phyloP scores from a whole-genome alignment of 2,888 invertebrate genomes.

The Phyto melanocephala region DNA sequence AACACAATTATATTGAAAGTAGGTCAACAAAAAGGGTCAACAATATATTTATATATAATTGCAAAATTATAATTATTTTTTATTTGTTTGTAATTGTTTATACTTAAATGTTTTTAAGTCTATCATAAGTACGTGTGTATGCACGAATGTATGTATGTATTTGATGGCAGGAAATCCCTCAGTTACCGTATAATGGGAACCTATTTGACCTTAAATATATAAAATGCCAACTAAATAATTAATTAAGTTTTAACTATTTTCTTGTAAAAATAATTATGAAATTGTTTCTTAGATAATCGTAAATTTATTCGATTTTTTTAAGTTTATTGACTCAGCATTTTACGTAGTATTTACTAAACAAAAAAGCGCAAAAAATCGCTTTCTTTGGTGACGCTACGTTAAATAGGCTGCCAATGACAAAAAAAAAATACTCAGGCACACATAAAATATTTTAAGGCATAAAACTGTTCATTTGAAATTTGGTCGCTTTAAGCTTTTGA shows the following conservation, averaged over 20 bases:
- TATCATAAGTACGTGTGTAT: too few species aligned
- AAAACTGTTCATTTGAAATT: constrained; percentile 13
- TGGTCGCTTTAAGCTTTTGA: too few species aligned
- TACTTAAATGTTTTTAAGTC: not conserved
- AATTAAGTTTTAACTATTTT: not conserved
- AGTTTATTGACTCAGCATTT: constrained; percentile 55
- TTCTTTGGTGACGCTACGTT: constrained; percentile 54
- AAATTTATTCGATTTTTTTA: not conserved
- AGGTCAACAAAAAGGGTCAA: constrained; percentile 19
- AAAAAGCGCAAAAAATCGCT: constrained; percentile 16
- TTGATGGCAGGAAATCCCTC: constrained; percentile 34
- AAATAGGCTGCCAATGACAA: constrained; percentile 25
- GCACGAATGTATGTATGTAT: not conserved
- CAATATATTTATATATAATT: constrained; percentile 28
- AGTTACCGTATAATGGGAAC: not conserved
- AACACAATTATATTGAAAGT: constrained; percentile 18
- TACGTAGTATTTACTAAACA: not conserved
- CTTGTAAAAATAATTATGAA: constrained; percentile 21
- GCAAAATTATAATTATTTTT: constrained; percentile 16
- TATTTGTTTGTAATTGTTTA: not conserved
- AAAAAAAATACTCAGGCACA: not conserved
- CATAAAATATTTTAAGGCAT: constrained; percentile 28
- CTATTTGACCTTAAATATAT: constrained; percentile 44
- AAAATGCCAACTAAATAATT: not conserved
- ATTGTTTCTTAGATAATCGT: constrained; percentile 40